Evolutionary conservation across 1,140 invertebrate species (phyloP).

Genomic region (Drosophila sproati): DNA sequence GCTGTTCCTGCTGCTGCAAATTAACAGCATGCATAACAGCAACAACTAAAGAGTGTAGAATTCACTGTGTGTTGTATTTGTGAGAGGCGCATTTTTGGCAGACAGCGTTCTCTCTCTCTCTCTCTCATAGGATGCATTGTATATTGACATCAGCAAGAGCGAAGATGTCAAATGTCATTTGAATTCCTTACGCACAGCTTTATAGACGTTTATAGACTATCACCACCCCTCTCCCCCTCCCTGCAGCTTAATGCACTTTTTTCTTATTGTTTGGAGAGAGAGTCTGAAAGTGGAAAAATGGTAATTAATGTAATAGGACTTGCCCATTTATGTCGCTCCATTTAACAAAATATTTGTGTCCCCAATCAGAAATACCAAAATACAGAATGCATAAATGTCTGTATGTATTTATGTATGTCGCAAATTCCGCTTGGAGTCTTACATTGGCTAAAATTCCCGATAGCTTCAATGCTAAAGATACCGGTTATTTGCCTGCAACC

Average conservation of each 20-base stretch:
- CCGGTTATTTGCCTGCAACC: no score
- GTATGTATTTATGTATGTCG: no score
- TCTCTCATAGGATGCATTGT: constrained; percentile 21
- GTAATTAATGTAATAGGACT: no score
- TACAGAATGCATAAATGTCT: no score
- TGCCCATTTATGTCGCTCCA: no score
- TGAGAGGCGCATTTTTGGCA: constrained; percentile 17
- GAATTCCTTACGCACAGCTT: constrained; percentile 22
- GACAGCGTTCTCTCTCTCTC: no score
- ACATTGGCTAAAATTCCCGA: no score
- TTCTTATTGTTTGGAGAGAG: neutral
- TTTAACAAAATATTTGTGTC: no score
- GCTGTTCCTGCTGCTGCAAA: constrained; percentile 26
- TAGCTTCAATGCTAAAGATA: no score
- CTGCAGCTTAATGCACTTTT: constrained; percentile 43
- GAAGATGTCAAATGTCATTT: constrained; percentile 14
- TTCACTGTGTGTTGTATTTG: constrained; percentile 15
- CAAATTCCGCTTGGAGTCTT: no score
- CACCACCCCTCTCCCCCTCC: neutral
- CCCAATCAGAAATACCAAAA: no score
- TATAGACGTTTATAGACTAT: neutral
- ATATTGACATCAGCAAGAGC: neutral
- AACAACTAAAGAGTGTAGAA: constrained; percentile 5
- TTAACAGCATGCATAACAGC: constrained; percentile 19
- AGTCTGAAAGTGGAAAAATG: neutral